These are phyloP conservation scores for Trichosurus vulpecula DNA, from an alignment of 2,797 vertebrate genomes.

Conservation along the genomic window DNA sequence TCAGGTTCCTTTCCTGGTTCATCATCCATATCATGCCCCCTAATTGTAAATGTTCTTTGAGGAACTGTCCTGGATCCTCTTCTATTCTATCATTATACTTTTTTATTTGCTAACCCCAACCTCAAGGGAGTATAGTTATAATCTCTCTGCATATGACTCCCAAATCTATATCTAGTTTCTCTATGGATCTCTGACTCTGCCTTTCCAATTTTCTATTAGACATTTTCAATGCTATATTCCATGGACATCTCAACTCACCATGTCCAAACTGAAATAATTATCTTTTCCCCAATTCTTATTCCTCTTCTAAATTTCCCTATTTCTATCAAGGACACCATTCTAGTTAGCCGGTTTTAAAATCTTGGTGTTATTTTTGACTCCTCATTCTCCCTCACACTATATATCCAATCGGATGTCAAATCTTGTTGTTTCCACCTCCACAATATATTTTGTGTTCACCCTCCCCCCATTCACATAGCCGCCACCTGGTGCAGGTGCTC, in stretches of 20 bases:
- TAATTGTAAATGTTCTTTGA: not conserved
- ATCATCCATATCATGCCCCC: not conserved
- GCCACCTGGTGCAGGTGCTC: no score
- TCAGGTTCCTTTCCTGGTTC: not conserved
- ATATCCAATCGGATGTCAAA: not conserved
- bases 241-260: not conserved
- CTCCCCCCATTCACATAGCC: no score
- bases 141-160: not conserved
- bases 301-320: not conserved
- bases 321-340: not conserved
- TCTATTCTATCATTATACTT: not conserved
- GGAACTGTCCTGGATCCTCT: no score
- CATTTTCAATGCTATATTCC: not conserved
- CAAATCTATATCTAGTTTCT: not conserved
- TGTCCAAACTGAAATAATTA: no score
- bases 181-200: not conserved
- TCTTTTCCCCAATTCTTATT: no score
- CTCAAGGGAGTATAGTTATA: not conserved
- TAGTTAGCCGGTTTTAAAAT: not conserved
- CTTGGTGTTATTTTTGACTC: not conserved
- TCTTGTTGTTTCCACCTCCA: not conserved
- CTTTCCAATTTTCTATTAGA: not conserved
- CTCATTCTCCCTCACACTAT: not conserved
- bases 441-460: not conserved
- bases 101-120: not conserved